phyloP scores from a whole-genome alignment of 2,797 vertebrate genomes.

The Hydrophis major region DNA sequence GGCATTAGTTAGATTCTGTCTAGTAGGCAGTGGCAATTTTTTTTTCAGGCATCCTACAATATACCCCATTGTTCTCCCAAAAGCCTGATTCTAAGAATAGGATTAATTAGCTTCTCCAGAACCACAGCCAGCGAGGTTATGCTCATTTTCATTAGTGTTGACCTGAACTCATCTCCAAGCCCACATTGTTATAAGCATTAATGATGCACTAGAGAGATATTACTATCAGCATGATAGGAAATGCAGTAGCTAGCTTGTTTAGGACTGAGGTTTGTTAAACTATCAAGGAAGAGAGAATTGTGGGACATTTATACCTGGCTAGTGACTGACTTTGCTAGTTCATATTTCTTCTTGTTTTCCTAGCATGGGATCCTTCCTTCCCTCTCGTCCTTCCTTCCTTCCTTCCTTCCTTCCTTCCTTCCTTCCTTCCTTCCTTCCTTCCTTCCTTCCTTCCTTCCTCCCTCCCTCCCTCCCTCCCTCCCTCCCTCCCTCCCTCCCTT shows the following conservation, averaged over 20 bases:
- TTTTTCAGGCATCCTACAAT: constrained; percentile 41
- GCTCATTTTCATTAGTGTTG: constrained; percentile 62
- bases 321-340: constrained; percentile 34
- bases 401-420: too few relatives aligned
- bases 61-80: constrained; percentile 39
- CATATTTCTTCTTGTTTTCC: constrained; percentile 20
- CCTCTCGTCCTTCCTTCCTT: neutral
- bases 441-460: too few relatives aligned
- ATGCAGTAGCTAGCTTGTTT: constrained; percentile 59
- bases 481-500: too few relatives aligned
- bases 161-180: constrained; percentile 61
- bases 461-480: too few relatives aligned
- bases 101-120: constrained; percentile 61
- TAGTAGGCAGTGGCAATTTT: constrained; percentile 18
- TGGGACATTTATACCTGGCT: constrained; percentile 25
- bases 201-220: constrained; percentile 57
- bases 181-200: constrained; percentile 57
- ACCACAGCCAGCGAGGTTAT: constrained; percentile 57
- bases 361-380: neutral
- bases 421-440: too few relatives aligned
- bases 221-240: constrained; percentile 47
- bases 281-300: constrained; percentile 52
- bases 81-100: constrained; percentile 55
- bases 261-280: constrained; percentile 54
- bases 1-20: neutral